Base-by-base conservation (phyloP, 2,888 invertebrate genomes). In the Desoria tigrina region DNA sequence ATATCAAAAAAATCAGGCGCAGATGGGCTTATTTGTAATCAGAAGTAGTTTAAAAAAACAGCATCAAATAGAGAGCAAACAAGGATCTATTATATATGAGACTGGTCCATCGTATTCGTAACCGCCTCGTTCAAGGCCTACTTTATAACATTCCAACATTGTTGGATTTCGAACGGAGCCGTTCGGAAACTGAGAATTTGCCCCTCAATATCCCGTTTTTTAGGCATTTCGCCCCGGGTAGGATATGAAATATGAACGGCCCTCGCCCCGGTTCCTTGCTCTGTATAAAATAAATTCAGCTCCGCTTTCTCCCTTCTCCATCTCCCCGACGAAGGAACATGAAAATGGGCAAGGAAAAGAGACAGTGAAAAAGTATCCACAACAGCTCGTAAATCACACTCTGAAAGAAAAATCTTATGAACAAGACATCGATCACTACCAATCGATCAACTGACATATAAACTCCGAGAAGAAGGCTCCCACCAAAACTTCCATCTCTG, bases 301-400 rank as follows among this genome's bases (percentile, higher is more conserved):
- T 50, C 24, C 42, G 24, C 37, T 18, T 61, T 54, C 39, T 14
- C 24, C 23, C 42, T 39, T 42, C 23, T 28, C 6, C 42, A 53
- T 51, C 37, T 54, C 28, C 45, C 55, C 53, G 23, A n/a, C 37
- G 18, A 39, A 42, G 50, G 61, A 58, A 37, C 32, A 37, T 61
- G 50, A 68, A 68, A 64, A 64, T 61, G 51, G 59, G 68, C 55
- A 68, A 57, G 62, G 62, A 68, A 68, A 71, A 71, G 66, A 73
- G 76, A 74, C 74, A 73, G 73, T 74, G 74, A 75, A 74, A 76
- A 74, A 76, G 66, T 76, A 71, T 69, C 72, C 69, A 73, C 73
- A 76, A 74, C 76, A 76, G 75, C 76, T 76, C 76, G 76, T 76
- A 76, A 76, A 76, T 76, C 76, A 76, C 73, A 74, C 74, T 74